Conservation (phyloP, 2,888 invertebrate species). For the Polia nebulosa region DNA sequence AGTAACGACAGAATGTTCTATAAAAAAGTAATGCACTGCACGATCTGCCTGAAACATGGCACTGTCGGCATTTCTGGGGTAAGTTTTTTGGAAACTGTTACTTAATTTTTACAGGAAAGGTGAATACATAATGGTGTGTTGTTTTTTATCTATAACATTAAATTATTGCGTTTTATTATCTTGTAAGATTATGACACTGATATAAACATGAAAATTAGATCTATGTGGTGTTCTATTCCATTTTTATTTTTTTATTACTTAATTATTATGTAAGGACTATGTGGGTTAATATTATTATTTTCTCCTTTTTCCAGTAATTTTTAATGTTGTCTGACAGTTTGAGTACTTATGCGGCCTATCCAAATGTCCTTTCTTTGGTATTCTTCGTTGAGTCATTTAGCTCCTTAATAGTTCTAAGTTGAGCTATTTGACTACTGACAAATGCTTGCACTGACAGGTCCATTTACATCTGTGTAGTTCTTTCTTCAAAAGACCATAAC, state of each 20-base stretch:
- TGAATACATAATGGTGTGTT: conserved; percentile 2
- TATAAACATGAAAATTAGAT: neutral
- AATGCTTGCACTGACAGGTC: no score
- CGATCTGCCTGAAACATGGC: conserved; percentile 82
- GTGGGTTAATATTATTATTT: no score
- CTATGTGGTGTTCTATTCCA: neutral
- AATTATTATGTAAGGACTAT: no score
- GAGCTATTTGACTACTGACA: no score
- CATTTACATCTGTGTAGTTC: no score
- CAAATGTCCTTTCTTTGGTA: no score
- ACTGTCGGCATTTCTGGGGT: conserved; percentile 79
- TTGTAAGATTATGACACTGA: conserved; percentile 6
- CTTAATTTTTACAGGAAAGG: conserved; percentile 14
- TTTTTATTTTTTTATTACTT: neutral
- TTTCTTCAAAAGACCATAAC: no score
- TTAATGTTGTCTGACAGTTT: no score
- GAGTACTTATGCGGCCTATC: no score
- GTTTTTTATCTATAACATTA: conserved; percentile 24
- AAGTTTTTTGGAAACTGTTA: conserved; percentile 62
- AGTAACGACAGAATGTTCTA: conserved; percentile 80
- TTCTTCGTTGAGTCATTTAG: no score
- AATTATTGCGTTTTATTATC: conserved; percentile 39
- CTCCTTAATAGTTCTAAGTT: no score
- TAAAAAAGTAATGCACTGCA: conserved; percentile 84
- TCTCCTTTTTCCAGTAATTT: no score